phyloP scores from a whole-genome alignment of 2,113 vertebrate genomes.

The Prionailurus bengalensis region DNA sequence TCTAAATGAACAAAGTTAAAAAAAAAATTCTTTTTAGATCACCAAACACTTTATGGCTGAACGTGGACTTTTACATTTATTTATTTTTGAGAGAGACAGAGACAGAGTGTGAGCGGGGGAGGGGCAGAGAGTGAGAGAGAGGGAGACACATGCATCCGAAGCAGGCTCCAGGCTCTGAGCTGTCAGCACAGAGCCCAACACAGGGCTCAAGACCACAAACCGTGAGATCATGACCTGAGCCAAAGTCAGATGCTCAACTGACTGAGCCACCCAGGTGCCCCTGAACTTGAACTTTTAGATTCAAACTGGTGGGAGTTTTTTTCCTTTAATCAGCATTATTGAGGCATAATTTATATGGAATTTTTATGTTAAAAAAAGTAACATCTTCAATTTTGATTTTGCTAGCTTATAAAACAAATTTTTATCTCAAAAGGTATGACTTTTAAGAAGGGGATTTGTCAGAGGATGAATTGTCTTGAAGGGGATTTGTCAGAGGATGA shows the following conservation, averaged over 20 bases:
- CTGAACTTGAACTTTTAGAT: slow-evolving; percentile 25
- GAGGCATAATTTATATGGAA: slow-evolving; percentile 21
- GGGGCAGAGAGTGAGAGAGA: too few species aligned
- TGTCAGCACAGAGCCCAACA: too few species aligned
- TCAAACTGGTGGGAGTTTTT: not conserved
- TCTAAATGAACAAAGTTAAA: too few species aligned
- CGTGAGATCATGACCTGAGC: too few species aligned
- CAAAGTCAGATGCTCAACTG: too few species aligned
- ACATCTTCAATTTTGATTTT: not conserved
- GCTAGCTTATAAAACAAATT: not conserved
- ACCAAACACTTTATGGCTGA: not conserved
- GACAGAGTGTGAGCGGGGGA: too few species aligned
- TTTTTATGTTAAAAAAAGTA: slow-evolving; percentile 23
- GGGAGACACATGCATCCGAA: too few species aligned
- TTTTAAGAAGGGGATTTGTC: slow-evolving; percentile 31
- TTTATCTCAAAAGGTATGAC: not conserved
- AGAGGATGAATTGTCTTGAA: slow-evolving; percentile 26
- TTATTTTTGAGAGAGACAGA: too few species aligned
- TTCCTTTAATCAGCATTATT: not conserved
- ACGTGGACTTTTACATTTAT: slow-evolving; percentile 35
- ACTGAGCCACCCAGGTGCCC: too few species aligned
- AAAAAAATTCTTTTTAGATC: not conserved
- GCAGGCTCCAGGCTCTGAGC: too few species aligned
- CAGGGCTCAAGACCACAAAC: too few species aligned
- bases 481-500: slow-evolving; percentile 30